Base-by-base conservation (phyloP, 1,140 invertebrate species). In the Caerostris extrusa region DNA sequence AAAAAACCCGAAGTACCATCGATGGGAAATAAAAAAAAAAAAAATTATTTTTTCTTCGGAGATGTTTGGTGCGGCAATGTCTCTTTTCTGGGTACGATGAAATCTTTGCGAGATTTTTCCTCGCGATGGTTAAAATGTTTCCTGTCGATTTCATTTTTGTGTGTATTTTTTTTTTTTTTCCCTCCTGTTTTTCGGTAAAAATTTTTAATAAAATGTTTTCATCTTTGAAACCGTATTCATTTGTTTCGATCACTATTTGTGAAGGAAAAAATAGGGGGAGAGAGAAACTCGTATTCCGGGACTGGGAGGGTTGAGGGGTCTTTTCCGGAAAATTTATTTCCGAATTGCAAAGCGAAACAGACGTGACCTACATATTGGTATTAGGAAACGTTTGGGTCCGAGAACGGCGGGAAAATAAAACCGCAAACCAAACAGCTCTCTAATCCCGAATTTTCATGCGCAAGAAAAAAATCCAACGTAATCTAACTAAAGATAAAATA, bases 121-220 rank as follows among this genome's bases (percentile, higher is more conserved):
- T 60, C 50, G 17, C 57, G 64, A 56, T 69, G 69, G 67, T 53
- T 77, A 81, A 56, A 90, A 90, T 77, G 89, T 90, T 90, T 77
- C 89, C 89, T 14, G 55, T 77, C 69, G 17, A 57, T 83, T 83
- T 83, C 69, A 77, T 77, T 77, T 77, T 77, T 77, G 69, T 12
- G 34, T 77, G 19, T 7, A 50, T 34, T 77, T 19, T 77, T 77
- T 19, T 34, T 34, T 50, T 34, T 50, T 17, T 7, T 34, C n/a
- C 67, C n/a, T 71, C 3, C 69, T 12, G 8, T 12, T 61, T 61
- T 12, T 87, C 53, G 58, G 58, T 55, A 53, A 83, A 57, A 69
- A 89, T 19, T 69, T 69, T 89, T 89, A 89, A 89, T 89, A 89
- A 89, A 89, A 89, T 67, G 60, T 89, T 89, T 89, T 89, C 58